Evolutionary conservation across 2,797 vertebrate species (phyloP).

Genomic region (Melanotaenia boesemani): DNA sequence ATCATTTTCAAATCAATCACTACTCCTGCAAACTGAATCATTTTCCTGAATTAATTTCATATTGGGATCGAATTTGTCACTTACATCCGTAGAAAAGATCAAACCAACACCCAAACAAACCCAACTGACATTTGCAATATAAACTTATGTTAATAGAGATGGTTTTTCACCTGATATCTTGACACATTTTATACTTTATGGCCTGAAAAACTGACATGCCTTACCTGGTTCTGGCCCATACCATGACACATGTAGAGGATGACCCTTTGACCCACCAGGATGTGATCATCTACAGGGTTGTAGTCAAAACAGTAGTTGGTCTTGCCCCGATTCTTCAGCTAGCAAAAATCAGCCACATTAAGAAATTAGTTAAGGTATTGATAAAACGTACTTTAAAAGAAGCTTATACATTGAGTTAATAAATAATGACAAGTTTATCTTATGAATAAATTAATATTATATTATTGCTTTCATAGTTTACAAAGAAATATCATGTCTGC

Average conservation of each 20-base stretch:
- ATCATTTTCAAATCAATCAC: too few species aligned
- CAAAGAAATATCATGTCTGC: neutral
- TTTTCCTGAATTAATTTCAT: neutral
- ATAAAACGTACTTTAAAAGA: neutral
- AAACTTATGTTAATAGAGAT: neutral
- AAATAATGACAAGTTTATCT: too few species aligned
- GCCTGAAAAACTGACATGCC: neutral
- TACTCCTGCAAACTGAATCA: neutral
- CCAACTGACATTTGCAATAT: neutral
- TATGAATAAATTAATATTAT: neutral
- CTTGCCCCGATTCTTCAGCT: conserved; percentile 92
- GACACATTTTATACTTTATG: neutral
- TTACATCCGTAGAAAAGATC: neutral
- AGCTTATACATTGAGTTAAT: neutral
- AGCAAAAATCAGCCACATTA: conserved; percentile 2
- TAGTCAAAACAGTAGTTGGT: conserved; percentile 93
- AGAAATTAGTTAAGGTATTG: neutral
- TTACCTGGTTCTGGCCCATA: conserved; percentile 98
- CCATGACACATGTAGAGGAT: conserved; percentile 94
- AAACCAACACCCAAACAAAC: conserved; percentile 6
- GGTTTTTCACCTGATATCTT: neutral
- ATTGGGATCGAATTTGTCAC: neutral
- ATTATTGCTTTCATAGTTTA: neutral
- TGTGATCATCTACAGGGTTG: conserved; percentile 88
- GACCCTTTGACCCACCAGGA: conserved; percentile 84